A percentile compares a stretch with the other conserved stretches of the same genome.
Evolutionary conservation across 2,797 vertebrate genomes (phyloP).

Genomic region (Tympanoctomys barrerae): DNA sequence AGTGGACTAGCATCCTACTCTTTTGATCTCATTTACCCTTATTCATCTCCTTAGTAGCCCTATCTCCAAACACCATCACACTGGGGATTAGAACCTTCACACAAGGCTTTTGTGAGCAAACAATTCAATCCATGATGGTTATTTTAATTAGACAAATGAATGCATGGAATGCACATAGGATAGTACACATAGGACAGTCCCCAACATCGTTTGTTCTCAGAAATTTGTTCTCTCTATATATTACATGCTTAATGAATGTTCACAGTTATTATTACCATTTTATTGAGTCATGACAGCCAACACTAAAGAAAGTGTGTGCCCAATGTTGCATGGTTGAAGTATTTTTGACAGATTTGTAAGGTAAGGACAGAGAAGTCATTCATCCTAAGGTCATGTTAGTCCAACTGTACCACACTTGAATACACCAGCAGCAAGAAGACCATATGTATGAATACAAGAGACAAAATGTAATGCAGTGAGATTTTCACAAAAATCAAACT

Average conservation of each 20-base stretch:
- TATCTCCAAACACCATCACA: background rate
- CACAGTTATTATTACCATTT: background rate
- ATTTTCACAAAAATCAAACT: slow-evolving; percentile 10
- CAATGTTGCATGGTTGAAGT: background rate
- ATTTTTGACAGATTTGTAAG: background rate
- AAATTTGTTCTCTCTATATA: too few species aligned
- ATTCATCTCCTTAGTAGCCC: background rate
- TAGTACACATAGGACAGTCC: background rate
- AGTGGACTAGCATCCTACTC: background rate
- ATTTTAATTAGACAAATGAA: background rate
- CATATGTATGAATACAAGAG: background rate
- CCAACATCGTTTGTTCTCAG: too few species aligned
- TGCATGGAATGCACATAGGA: background rate
- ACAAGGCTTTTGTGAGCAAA: background rate
- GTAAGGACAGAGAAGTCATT: background rate
- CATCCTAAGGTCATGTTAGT: background rate
- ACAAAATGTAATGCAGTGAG: background rate
- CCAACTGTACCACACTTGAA: background rate
- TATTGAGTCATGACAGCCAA: background rate
- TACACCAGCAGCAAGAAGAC: background rate
- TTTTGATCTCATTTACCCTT: background rate
- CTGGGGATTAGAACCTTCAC: background rate
- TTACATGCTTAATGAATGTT: background rate
- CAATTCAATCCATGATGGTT: background rate
- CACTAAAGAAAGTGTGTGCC: background rate